phyloP scores from a whole-genome alignment of 2,888 invertebrate species.

The Hydropsyche betteni region DNA sequence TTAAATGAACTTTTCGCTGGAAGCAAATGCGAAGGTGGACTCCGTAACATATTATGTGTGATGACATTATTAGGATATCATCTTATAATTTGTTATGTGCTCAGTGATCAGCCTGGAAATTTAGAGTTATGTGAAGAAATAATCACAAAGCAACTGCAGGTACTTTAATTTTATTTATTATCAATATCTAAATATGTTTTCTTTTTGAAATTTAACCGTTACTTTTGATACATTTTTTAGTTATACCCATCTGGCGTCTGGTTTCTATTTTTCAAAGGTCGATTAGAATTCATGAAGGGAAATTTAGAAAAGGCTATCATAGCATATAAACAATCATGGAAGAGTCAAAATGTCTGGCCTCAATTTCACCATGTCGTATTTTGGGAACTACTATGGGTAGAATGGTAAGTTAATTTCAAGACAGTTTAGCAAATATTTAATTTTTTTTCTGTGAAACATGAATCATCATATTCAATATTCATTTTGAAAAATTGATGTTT shows the following conservation, averaged over 20 bases:
- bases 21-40: slow-evolving; percentile 73
- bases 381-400: slow-evolving; percentile 94
- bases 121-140: slow-evolving; percentile 78
- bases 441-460: not conserved
- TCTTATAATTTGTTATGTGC: slow-evolving; percentile 82
- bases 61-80: slow-evolving; percentile 88
- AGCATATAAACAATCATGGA: slow-evolving; percentile 84
- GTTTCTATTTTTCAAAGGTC: slow-evolving; percentile 90
- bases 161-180: slow-evolving; percentile 52
- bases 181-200: not conserved
- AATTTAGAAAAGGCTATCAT: slow-evolving; percentile 74
- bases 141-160: slow-evolving; percentile 75
- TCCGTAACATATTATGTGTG: slow-evolving; percentile 87
- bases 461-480: not conserved
- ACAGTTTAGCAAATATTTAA: not conserved
- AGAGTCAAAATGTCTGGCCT: slow-evolving; percentile 84
- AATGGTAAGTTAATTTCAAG: slow-evolving; percentile 66
- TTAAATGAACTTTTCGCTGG: slow-evolving; percentile 78
- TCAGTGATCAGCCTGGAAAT: slow-evolving; percentile 85
- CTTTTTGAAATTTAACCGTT: slow-evolving; percentile 8
- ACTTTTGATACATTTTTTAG: slow-evolving; percentile 56
- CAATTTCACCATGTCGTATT: slow-evolving; percentile 93
- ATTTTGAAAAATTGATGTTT: not conserved
- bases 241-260: slow-evolving; percentile 85
- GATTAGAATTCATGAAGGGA: slow-evolving; percentile 84